Conservation (phyloP, 2,113 vertebrate genomes). For the Craseonycteris thonglongyai region DNA sequence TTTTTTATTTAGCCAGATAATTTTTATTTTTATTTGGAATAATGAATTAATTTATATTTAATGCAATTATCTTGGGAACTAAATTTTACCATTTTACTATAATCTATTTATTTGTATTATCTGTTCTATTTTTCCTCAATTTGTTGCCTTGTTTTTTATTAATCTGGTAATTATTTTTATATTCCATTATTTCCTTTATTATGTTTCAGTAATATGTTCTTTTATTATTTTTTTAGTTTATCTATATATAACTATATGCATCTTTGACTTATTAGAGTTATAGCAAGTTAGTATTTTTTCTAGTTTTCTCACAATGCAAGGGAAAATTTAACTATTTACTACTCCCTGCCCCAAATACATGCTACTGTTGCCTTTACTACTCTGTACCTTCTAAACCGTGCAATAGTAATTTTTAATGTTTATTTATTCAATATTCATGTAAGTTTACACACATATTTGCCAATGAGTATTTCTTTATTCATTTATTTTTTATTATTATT, state of each 20-base stretch:
- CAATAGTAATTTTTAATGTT: neutral
- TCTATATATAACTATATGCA: neutral
- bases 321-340: neutral
- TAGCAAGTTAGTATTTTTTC: neutral
- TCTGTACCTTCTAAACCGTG: neutral
- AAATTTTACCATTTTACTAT: neutral
- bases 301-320: neutral
- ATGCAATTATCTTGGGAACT: neutral
- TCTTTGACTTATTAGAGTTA: neutral
- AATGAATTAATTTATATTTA: neutral
- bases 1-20: neutral
- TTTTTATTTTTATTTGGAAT: neutral
- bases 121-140: neutral
- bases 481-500: too few species aligned
- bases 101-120: neutral
- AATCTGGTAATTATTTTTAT: neutral
- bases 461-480: neutral
- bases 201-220: neutral
- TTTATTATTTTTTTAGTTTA: slow-evolving; percentile 1
- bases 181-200: neutral
- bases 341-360: neutral
- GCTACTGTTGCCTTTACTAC: neutral
- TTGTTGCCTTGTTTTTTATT: neutral
- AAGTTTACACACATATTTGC: neutral
- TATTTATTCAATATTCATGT: neutral